Conservation (phyloP, 2,797 vertebrate genomes). For the Crypturellus tataupa region DNA sequence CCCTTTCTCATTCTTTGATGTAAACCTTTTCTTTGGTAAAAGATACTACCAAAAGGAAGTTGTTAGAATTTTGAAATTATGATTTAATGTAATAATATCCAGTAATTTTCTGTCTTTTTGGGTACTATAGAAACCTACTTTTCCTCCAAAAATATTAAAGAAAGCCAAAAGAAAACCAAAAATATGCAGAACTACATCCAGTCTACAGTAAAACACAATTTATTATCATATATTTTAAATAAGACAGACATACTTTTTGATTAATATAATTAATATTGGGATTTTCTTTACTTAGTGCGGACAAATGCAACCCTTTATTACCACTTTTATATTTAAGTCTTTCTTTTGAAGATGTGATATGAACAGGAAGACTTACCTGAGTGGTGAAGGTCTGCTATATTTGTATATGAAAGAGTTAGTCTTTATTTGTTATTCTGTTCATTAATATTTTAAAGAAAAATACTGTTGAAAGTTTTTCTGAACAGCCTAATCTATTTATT, state of each 20-base stretch:
- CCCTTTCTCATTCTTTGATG: not conserved
- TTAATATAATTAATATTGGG: not conserved
- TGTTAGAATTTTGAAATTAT: not conserved
- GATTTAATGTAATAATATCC: not conserved
- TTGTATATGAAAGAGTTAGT: not conserved
- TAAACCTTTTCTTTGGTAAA: not conserved
- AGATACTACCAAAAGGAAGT: not conserved
- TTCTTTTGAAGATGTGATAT: slow-evolving; percentile 5
- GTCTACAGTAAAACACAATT: not conserved
- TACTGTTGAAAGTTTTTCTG: not conserved
- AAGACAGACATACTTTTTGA: not conserved
- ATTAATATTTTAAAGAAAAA: not conserved
- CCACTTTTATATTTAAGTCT: not conserved
- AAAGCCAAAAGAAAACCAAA: not conserved
- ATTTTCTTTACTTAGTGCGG: not conserved
- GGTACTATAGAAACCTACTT: not conserved
- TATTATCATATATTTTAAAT: not conserved
- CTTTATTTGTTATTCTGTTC: not conserved
- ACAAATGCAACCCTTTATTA: not conserved
- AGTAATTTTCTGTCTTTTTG: not conserved
- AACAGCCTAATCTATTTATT: not conserved
- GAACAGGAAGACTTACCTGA: not conserved
- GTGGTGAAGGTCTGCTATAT: not conserved
- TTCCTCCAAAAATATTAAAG: not conserved
- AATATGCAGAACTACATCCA: not conserved